Evolutionary conservation across 2,113 vertebrate species (phyloP), one percentile per base, ranked within the genome.

Genomic region (Pantherophis guttatus): DNA sequence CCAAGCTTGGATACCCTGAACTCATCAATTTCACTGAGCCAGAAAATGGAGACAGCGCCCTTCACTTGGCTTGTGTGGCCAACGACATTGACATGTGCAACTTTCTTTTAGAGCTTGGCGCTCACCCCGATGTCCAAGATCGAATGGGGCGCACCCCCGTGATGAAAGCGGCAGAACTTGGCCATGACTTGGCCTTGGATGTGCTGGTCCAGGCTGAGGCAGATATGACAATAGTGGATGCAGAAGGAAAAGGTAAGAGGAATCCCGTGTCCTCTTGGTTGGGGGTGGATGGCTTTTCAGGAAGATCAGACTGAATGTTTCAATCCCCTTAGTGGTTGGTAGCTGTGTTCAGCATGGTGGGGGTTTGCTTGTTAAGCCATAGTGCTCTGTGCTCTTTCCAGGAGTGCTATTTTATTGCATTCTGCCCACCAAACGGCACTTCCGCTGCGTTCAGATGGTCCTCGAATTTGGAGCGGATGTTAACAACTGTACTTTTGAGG

Each of bases 351-450:
- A 39, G 2, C 52, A 6, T 87, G 55, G 12, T 10, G 13, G 87
- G 7, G 44, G 8, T 85, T 88, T 89, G 15, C 89, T 19, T 93
- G 44, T 39, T 85, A 24, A 90, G 52, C 87, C 54, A 17, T 33
- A 15, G 62, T 93, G 94, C 87, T 94, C 0, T 94, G 75, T 95
- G 94, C 91, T 90, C 96, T 55, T 94, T 93, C 87, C 97, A 99
- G 99, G 99, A 3, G 54, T 99, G 95, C 96, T 99, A 55, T 99
- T 99, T 97, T 99, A 99, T 97, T 99, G 98, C 94, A 97, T 99
- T 87, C 96, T 96, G 59, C 98, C 99, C 62, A 99, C 98, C 39
- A 97, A 96, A 81, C 96, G 98, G 10, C 99, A 99, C 95, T 94
- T 95, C 94, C 97, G 93, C 94, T 99, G 99, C 95, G 94, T 97